phyloP scores from a whole-genome alignment of 92 coral and sea anemone species.

The Epizoanthus stellaris region DNA sequence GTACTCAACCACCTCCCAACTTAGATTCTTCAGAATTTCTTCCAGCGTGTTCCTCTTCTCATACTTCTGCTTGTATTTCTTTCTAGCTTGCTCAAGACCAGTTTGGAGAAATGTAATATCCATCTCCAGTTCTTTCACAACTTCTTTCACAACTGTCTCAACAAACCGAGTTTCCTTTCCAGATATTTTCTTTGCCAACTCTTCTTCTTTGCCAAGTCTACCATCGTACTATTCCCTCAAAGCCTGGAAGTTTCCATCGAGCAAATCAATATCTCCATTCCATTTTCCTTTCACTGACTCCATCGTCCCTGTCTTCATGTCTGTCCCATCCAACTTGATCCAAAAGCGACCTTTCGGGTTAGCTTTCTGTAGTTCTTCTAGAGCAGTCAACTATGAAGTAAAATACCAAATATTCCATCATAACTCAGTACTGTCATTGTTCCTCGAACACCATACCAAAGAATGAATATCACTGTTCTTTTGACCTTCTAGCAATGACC shows the following conservation, averaged over 20 bases:
- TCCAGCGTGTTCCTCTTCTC: conserved; percentile 2
- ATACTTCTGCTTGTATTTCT: conserved; percentile 14
- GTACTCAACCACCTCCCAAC: conserved; percentile 44
- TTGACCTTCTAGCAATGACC: no score
- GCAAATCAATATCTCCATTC: conserved; percentile 37
- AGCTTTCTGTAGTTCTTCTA: background rate
- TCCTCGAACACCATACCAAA: no score
- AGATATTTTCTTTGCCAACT: no score
- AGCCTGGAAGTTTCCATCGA: conserved; percentile 18
- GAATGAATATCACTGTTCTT: no score
- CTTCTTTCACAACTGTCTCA: background rate
- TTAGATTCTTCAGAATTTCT: conserved; percentile 18
- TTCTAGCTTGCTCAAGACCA: conserved; percentile 24
- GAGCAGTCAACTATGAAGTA: background rate
- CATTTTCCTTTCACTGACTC: conserved; percentile 8
- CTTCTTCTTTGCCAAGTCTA: no score
- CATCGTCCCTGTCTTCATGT: conserved; percentile 15
- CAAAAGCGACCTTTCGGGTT: conserved; percentile 37
- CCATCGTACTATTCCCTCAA: conserved; percentile 1
- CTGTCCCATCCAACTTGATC: conserved; percentile 39
- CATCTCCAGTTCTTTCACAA: conserved; percentile 5
- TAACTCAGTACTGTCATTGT: no score
- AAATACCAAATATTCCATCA: no score
- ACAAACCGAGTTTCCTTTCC: no score
- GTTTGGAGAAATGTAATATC: conserved; percentile 1